Evolutionary conservation across 1,140 invertebrate genomes (phyloP).

Genomic region (Drosophila cardini): DNA sequence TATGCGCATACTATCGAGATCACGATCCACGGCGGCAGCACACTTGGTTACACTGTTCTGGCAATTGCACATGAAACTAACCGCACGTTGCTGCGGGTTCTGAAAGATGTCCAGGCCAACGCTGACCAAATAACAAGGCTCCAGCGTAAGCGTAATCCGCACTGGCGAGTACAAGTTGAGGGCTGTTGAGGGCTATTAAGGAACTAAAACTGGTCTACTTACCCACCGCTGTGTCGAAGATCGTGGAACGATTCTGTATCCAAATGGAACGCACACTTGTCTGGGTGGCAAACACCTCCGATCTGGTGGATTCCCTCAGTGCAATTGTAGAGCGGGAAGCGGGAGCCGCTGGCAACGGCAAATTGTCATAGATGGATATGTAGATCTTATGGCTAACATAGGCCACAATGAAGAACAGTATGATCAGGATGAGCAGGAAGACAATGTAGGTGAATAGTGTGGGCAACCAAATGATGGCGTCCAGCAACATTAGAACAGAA

Average conservation of each 20-base stretch:
- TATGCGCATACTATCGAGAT: constrained; percentile 22
- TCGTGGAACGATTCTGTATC: constrained; percentile 53
- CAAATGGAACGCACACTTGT: constrained; percentile 54
- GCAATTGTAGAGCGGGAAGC: constrained; percentile 8
- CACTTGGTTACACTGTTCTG: constrained; percentile 17
- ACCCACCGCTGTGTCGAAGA: constrained; percentile 58
- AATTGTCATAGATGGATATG: constrained; percentile 74
- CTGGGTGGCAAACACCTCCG: constrained; percentile 21
- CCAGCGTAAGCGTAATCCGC: constrained; percentile 62
- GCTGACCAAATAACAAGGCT: constrained; percentile 73
- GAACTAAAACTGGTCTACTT: constrained; percentile 23
- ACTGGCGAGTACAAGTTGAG: constrained; percentile 24
- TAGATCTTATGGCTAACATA: constrained; percentile 82
- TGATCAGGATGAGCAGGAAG: constrained; percentile 72
- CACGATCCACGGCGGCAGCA: constrained; percentile 23
- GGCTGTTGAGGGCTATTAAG: not conserved
- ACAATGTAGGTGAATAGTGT: constrained; percentile 78
- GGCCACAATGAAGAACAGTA: constrained; percentile 79
- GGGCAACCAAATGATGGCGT: constrained; percentile 78
- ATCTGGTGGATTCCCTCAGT: constrained; percentile 25
- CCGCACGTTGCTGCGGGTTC: constrained; percentile 21
- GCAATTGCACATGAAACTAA: constrained; percentile 64
- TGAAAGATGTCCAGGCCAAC: constrained; percentile 47
- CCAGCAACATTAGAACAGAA: constrained; percentile 67
- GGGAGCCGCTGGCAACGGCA: constrained; percentile 61